Evolutionary conservation across 2,113 vertebrate species (phyloP).

Genomic region (Echinops telfairi): DNA sequence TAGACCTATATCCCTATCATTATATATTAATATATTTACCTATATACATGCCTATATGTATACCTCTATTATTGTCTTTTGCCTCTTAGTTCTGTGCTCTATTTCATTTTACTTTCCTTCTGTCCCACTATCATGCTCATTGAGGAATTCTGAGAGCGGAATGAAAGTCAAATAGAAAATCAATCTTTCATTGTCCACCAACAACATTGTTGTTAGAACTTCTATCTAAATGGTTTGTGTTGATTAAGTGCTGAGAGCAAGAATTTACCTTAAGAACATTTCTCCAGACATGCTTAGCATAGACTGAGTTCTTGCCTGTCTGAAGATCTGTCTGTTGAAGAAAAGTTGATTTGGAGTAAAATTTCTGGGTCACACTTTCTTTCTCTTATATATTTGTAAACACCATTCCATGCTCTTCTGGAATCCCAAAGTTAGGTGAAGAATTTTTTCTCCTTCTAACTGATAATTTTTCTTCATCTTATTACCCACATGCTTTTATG

Average conservation of each 20-base stretch:
- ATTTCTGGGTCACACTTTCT: neutral
- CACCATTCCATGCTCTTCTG: neutral
- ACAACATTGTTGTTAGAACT: neutral
- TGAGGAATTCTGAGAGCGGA: too few species aligned
- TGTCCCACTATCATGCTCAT: too few species aligned
- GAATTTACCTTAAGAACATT: conserved; percentile 17
- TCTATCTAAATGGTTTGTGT: conserved; percentile 28
- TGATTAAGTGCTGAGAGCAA: conserved; percentile 2
- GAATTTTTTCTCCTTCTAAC: neutral
- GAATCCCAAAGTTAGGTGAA: neutral
- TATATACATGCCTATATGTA: too few species aligned
- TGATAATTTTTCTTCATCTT: neutral
- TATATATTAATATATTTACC: too few species aligned
- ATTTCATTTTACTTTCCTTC: too few species aligned
- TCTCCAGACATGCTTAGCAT: conserved; percentile 29
- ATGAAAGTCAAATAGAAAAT: too few species aligned
- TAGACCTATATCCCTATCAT: too few species aligned
- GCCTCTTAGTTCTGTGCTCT: too few species aligned
- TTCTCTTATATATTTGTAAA: neutral
- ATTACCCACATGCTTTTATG: neutral
- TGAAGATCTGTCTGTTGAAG: conserved; percentile 17
- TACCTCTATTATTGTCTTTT: too few species aligned
- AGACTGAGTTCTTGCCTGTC: conserved; percentile 39
- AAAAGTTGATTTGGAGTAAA: conserved; percentile 13
- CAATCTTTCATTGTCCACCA: neutral